Evolutionary conservation across 2,797 vertebrate genomes (phyloP).

Genomic region (Pelodytes ibericus): DNA sequence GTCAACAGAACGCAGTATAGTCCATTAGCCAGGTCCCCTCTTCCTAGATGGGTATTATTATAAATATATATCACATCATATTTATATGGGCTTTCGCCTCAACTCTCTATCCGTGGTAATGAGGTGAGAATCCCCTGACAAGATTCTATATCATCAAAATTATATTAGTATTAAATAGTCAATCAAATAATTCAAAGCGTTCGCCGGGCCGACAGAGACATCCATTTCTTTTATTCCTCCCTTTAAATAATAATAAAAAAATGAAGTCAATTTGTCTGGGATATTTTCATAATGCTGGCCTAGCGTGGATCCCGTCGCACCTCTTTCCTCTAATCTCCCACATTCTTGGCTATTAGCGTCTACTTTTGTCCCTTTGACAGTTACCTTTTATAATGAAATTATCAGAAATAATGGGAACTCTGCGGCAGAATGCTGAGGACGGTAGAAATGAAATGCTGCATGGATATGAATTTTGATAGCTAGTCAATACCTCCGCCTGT

Average conservation of each 20-base stretch:
- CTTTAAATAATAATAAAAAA: conserved; percentile 55
- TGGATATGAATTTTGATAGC: conserved; percentile 86
- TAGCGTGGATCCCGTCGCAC: neutral
- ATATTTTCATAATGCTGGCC: conserved; percentile 37
- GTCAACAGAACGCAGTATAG: conserved; percentile 18
- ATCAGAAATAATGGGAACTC: conserved; percentile 76
- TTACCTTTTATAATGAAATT: conserved; percentile 78
- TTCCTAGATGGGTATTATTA: conserved; percentile 17
- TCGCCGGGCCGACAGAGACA: conserved; percentile 7
- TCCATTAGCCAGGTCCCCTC: conserved; percentile 15
- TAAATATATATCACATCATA: conserved; percentile 42
- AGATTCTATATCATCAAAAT: conserved; percentile 70
- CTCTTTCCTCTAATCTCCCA: conserved; percentile 27
- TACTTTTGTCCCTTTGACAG: conserved; percentile 71
- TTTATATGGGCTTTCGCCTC: conserved; percentile 34
- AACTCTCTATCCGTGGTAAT: conserved; percentile 46
- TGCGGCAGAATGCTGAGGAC: conserved; percentile 82
- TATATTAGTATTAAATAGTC: conserved; percentile 71
- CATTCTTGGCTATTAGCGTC: conserved; percentile 51
- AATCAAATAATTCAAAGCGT: conserved; percentile 68
- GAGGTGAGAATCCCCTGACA: conserved; percentile 53
- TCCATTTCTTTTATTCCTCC: conserved; percentile 51
- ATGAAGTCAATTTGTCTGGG: conserved; percentile 39
- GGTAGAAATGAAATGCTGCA: conserved; percentile 80
- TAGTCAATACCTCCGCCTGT: conserved; percentile 83